A percentile compares a stretch with the other conserved stretches of the same genome.
These are phyloP conservation scores for Merluccius polli DNA, from an alignment of 2,797 vertebrate species.

Conservation along the genomic window DNA sequence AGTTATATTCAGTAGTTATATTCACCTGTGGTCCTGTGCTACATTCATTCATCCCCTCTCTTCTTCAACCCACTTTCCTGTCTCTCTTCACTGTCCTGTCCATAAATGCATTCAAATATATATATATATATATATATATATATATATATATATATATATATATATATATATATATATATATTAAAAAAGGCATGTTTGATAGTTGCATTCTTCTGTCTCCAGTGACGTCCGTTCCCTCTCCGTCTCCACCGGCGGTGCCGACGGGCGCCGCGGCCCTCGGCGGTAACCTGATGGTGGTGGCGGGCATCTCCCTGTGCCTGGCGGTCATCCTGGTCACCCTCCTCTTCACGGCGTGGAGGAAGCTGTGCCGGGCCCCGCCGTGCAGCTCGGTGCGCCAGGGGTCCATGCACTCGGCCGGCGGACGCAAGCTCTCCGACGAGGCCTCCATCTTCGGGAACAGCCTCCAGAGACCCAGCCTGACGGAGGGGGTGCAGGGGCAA, in stretches of 20 bases:
- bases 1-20: neutral
- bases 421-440: slow-evolving; percentile 88
- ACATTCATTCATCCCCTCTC: too few species aligned
- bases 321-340: slow-evolving; percentile 86
- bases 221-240: slow-evolving; percentile 47
- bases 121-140: neutral
- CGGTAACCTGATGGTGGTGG: slow-evolving; percentile 84
- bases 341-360: slow-evolving; percentile 89
- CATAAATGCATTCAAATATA: neutral
- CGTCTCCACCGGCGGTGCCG: slow-evolving; percentile 50
- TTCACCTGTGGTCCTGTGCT: neutral
- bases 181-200: neutral
- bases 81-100: neutral
- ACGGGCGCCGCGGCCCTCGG: slow-evolving; percentile 52
- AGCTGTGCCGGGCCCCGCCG: slow-evolving; percentile 79
- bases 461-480: slow-evolving; percentile 81
- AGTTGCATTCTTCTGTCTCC: slow-evolving; percentile 14
- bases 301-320: slow-evolving; percentile 87
- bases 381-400: slow-evolving; percentile 75
- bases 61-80: too few species aligned
- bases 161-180: too few species aligned
- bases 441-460: slow-evolving; percentile 86
- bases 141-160: too few species aligned
- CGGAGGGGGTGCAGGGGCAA: slow-evolving; percentile 72
- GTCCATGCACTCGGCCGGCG: slow-evolving; percentile 78